Evolutionary conservation across 2,888 invertebrate genomes (phyloP), one percentile per base, ranked within the genome.

Genomic region (Dryocosmus kuriphilus): DNA sequence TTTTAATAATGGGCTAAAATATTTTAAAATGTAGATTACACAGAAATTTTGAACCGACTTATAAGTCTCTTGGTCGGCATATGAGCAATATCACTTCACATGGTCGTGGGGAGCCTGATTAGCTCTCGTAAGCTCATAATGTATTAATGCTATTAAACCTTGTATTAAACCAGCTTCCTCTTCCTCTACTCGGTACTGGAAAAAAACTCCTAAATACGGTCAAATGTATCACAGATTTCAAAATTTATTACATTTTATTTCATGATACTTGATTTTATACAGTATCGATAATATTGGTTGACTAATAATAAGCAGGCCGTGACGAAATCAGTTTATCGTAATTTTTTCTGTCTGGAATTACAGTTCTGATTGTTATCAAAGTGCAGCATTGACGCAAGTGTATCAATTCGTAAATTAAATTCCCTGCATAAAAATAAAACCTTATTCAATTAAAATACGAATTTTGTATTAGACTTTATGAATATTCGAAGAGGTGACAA

Each of bases 221-320:
- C 4, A 65, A 65, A 38, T 41, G 16, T n/a, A 55, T 8, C 35
- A 35, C 9, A 35, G 9, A 67, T 67, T 67, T 46, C 8, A 41
- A 67, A 46, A 27, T 38, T 67, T 19, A 16, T 46, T 46, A 27
- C 7, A 27, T 41, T 41, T 27, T 16, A 41, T 14, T 65, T 38
- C 38, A 65, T 19, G 19, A 19, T 7, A 19, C 46, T 51, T n/a
- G 65, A 67, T 27, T 67, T 41, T 41, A 27, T 46, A n/a, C 11
- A 63, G 30, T n/a, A 55, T 55, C 24, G 24, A 55, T 55, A 51
- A n/a, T 62, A 11, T 30, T n/a, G 19, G 63, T 38, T 67, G 65
- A 67, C n/a, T 51, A 30, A 27, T 46, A 71, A 51, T 71, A 71
- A 71, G 27, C 51, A 51, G 71, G 71, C 30, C 71, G 51, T 71